A percentile compares a stretch with the other conserved stretches of the same genome.
Conservation (phyloP, 2,888 invertebrate genomes). For the Amphipyra tragopoginis region DNA sequence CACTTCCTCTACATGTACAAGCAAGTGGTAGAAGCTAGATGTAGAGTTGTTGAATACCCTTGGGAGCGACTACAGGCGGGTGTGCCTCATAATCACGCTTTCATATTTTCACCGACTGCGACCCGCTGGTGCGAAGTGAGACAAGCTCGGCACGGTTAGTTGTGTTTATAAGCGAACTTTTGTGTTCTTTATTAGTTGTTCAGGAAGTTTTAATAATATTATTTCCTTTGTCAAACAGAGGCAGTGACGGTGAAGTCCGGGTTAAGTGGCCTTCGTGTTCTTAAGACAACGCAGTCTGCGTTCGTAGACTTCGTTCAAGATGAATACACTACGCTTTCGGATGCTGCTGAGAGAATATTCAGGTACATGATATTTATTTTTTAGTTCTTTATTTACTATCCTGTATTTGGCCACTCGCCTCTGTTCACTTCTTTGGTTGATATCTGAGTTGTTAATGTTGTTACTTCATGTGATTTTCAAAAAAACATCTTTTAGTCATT, state of each 20-base stretch:
- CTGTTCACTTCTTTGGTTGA: too few species aligned
- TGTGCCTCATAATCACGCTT: conserved; percentile 93
- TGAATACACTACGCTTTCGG: conserved; percentile 93
- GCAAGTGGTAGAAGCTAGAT: conserved; percentile 93
- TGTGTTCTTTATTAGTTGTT: conserved; percentile 13
- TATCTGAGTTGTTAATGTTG: too few species aligned
- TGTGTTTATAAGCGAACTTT: conserved; percentile 4
- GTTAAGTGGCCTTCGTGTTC: conserved; percentile 92
- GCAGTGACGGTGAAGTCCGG: conserved; percentile 92
- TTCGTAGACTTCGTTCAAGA: conserved; percentile 95
- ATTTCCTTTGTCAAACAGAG: conserved; percentile 70
- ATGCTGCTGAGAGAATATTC: conserved; percentile 93
- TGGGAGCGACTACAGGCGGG: conserved; percentile 92
- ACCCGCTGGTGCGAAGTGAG: conserved; percentile 92
- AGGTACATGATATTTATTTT: conserved; percentile 65
- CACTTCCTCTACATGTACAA: conserved; percentile 94
- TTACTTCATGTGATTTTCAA: too few species aligned
- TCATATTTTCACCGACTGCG: conserved; percentile 92
- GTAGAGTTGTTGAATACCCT: conserved; percentile 93
- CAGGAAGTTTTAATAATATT: conserved; percentile 4
- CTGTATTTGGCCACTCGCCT: too few species aligned
- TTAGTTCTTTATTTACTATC: too few species aligned
- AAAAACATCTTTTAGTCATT: neutral
- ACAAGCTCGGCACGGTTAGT: conserved; percentile 92
- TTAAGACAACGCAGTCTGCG: conserved; percentile 95